phyloP scores from a whole-genome alignment of 2,797 vertebrate genomes.

The Cuniculus paca region DNA sequence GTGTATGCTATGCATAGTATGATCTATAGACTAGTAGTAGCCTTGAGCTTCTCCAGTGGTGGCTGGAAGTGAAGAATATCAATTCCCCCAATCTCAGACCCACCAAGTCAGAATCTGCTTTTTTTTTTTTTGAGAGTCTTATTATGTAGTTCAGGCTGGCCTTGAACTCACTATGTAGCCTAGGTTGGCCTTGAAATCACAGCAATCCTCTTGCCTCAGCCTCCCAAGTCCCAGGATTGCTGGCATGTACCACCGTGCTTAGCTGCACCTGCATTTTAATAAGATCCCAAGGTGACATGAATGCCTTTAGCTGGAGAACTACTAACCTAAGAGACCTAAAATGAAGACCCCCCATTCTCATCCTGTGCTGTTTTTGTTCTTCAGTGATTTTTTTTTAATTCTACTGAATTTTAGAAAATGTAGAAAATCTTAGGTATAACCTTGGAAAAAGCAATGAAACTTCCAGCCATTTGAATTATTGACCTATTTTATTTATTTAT shows the following conservation, averaged over 20 bases:
- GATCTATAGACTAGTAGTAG: background rate
- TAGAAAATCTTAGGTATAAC: background rate
- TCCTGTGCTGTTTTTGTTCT: background rate
- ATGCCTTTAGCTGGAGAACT: background rate
- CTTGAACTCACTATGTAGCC: background rate
- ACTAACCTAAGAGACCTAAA: background rate
- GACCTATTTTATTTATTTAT: background rate
- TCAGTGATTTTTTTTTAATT: background rate
- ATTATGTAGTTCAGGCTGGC: background rate
- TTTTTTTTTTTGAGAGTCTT: background rate
- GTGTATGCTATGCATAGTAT: background rate
- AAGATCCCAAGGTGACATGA: background rate
- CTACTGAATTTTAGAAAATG: background rate
- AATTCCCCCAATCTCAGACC: background rate
- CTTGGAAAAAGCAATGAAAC: background rate
- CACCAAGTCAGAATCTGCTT: background rate
- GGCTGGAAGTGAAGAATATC: background rate
- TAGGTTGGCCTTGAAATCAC: background rate
- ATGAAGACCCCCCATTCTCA: constrained; percentile 13
- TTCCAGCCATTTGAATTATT: background rate
- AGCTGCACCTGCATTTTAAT: background rate
- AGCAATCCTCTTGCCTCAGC: background rate
- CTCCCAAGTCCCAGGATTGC: background rate
- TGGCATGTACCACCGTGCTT: background rate
- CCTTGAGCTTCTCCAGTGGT: background rate